A percentile compares a stretch with the other conserved stretches of the same genome.
Evolutionary conservation across 1,140 invertebrate genomes (phyloP).

Genomic region (Reticulitermes speratus): DNA sequence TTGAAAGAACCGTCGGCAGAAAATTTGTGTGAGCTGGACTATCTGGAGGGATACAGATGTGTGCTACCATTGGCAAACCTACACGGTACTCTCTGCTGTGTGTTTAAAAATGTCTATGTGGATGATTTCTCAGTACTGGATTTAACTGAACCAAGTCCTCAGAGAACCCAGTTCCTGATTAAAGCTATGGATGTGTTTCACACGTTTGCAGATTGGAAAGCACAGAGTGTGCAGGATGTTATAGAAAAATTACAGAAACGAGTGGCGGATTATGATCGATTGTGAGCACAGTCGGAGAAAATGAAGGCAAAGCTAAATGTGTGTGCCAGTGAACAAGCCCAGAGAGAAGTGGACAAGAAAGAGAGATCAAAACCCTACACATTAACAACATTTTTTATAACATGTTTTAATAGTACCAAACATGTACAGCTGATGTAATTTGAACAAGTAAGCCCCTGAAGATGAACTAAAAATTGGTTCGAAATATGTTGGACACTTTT

Average conservation of each 20-base stretch:
- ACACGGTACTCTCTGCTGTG: background rate
- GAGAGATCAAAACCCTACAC: no score
- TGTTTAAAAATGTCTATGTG: background rate
- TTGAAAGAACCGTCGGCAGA: background rate
- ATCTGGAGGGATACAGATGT: background rate
- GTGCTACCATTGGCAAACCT: background rate
- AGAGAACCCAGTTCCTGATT: background rate
- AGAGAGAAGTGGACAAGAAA: background rate
- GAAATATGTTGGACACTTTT: no score
- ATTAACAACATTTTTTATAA: no score
- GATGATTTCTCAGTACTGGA: background rate
- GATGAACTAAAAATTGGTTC: no score
- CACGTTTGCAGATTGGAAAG: background rate
- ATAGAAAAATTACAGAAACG: background rate
- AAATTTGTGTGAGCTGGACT: background rate
- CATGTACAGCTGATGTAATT: no score
- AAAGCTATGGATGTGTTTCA: background rate
- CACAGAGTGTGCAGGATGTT: background rate
- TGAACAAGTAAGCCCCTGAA: no score
- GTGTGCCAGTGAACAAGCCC: background rate
- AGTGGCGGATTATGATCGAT: background rate
- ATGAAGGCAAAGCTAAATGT: background rate
- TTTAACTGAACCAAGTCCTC: background rate
- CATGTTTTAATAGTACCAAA: no score
- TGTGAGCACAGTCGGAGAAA: background rate